Evolutionary conservation across 2,797 vertebrate species (phyloP).

Genomic region (Aulostomus chinensis): DNA sequence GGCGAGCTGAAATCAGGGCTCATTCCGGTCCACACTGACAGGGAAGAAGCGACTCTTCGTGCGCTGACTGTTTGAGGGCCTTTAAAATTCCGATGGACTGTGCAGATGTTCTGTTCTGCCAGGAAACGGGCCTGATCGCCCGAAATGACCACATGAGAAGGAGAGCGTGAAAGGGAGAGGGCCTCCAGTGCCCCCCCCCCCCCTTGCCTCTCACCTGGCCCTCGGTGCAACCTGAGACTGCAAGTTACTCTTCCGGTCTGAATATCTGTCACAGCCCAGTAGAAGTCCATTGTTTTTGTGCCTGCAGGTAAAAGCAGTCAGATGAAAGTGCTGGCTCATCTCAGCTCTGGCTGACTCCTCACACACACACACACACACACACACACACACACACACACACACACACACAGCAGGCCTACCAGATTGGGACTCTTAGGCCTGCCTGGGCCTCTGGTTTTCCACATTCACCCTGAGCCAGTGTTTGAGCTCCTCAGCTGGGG

Average conservation of each 20-base stretch:
- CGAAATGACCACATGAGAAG: background rate
- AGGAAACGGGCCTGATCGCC: constrained; percentile 16
- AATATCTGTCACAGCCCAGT: background rate
- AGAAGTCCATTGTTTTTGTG: background rate
- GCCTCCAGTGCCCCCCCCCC: constrained; percentile 19
- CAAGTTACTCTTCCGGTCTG: constrained; percentile 36
- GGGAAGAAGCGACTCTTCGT: too few relatives aligned
- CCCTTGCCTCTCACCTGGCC: constrained; percentile 34
- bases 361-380: background rate
- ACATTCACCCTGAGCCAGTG: constrained; percentile 11
- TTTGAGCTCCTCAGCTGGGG: constrained; percentile 7
- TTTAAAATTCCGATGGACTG: too few relatives aligned
- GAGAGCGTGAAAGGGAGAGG: constrained; percentile 25
- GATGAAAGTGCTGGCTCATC: constrained; percentile 1
- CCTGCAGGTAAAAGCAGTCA: background rate
- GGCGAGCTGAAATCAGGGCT: too few relatives aligned
- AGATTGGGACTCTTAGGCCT: background rate
- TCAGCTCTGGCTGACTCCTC: background rate
- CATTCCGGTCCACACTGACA: too few relatives aligned
- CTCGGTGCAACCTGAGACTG: constrained; percentile 31
- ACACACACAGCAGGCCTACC: background rate
- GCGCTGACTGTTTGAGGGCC: constrained; percentile 9
- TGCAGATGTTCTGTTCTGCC: too few relatives aligned
- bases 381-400: too few relatives aligned
- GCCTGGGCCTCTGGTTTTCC: background rate